Conservation (phyloP, 1,140 invertebrate genomes). For the Colletes gigas region DNA sequence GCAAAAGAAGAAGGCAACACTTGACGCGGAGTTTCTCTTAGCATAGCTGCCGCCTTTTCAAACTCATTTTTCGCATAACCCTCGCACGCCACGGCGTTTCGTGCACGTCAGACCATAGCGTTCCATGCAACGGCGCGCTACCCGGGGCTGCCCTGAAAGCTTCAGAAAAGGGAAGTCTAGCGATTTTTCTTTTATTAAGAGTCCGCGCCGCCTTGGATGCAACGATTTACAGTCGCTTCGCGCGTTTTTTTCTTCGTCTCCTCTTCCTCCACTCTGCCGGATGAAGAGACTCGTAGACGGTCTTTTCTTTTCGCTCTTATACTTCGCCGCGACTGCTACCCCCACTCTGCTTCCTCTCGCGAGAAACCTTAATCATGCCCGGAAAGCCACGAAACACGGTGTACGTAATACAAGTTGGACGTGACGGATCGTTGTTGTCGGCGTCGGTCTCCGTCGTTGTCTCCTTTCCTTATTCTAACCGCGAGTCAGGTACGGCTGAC, state of each 20-base stretch:
- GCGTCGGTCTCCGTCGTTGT: not conserved
- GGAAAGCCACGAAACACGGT: slow-evolving; percentile 17
- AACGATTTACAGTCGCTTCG: slow-evolving; percentile 28
- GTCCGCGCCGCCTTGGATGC: not conserved
- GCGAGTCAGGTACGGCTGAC: no score
- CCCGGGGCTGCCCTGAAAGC: not conserved
- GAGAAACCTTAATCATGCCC: slow-evolving; percentile 19
- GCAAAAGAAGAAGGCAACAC: not conserved
- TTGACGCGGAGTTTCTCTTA: not conserved
- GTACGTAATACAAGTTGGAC: slow-evolving; percentile 18
- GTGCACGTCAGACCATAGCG: not conserved
- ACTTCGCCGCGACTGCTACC: no score
- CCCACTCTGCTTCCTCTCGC: not conserved
- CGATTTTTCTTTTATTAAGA: slow-evolving; percentile 32
- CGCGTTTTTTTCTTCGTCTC: no score
- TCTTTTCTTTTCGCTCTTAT: not conserved
- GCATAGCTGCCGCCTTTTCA: not conserved
- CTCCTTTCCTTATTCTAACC: not conserved
- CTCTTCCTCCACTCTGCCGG: slow-evolving; percentile 6
- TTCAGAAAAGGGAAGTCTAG: slow-evolving; percentile 22
- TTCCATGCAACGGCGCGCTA: not conserved
- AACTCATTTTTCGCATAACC: slow-evolving; percentile 39
- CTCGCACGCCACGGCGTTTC: not conserved
- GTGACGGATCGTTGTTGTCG: slow-evolving; percentile 22
- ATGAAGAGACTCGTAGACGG: slow-evolving; percentile 26